Evolutionary conservation across 2,888 invertebrate genomes (phyloP), one percentile per base, ranked within the genome.

Genomic region (Bombylius discolor): DNA sequence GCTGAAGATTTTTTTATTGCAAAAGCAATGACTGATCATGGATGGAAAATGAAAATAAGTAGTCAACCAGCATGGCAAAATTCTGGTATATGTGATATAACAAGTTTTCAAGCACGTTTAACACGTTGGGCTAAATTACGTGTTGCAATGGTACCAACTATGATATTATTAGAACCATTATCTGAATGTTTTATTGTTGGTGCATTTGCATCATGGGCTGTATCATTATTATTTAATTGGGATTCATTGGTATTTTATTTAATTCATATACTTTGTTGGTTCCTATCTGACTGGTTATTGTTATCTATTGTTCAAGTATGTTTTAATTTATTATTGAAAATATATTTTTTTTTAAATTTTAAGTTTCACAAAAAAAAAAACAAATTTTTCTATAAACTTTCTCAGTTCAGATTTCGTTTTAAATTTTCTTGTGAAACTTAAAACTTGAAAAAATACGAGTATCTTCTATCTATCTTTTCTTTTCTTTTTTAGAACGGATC

Each of bases 1-100:
- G 99, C 99, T 1, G 99, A 99, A 76, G 99, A 99, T 74, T 99
- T 90, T 77, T 99, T 99, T 72, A 88, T 99, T 70, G 95, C 96
- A 55, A 89, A 94, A 74, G 84, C 85, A 53, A 81, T 97, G 63
- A 82, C 84, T 46, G 87, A 90, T 65, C 81, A 87, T 46, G 95
- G 96, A 7, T 99, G 93, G 90, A 83, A 84, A 66, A 87, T 92
- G 73, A 82, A 88, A 3, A 88, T 99, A 59, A 86, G 91, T 66
- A 89, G 92, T 69, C 87, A 93, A 69, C 97, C 98, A 9, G 98
- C 97, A 31, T 81, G 92, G 76, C 99, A 99, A 77, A 99, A 99
- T 75, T 86, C 89, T 58, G 97, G 96, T 6, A 79, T 85, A 64
- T 87, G 89, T 75, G 89, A 92, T 66, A 84, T 97, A 63, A 80